Evolutionary conservation across 2,888 invertebrate species (phyloP).

Genomic region (Brenthis hecate): DNA sequence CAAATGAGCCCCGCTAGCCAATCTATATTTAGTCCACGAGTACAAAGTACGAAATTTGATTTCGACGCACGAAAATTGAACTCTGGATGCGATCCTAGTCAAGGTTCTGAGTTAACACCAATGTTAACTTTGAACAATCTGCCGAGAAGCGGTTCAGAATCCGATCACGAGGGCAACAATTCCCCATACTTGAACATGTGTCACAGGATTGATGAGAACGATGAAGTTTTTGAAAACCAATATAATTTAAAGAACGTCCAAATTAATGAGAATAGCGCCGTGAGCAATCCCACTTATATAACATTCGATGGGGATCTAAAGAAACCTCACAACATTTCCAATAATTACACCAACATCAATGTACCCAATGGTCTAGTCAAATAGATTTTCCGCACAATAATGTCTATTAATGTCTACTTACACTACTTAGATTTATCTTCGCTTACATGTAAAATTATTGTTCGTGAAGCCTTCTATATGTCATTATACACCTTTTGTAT

Average conservation of each 20-base stretch:
- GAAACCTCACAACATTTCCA: slow-evolving; percentile 63
- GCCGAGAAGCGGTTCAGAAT: slow-evolving; percentile 69
- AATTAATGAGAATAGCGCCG: slow-evolving; percentile 53
- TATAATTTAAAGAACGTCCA: slow-evolving; percentile 63
- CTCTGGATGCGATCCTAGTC: slow-evolving; percentile 50
- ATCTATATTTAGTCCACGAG: slow-evolving; percentile 82
- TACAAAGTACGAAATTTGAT: slow-evolving; percentile 71
- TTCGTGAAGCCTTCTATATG: slow-evolving; percentile 4
- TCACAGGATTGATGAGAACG: slow-evolving; percentile 65
- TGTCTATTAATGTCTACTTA: slow-evolving; percentile 31
- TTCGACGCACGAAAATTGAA: slow-evolving; percentile 73
- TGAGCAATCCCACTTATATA: slow-evolving; percentile 74
- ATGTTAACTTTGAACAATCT: slow-evolving; percentile 77
- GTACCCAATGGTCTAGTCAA: slow-evolving; percentile 76
- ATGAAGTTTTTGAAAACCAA: slow-evolving; percentile 69
- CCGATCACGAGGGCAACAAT: slow-evolving; percentile 60
- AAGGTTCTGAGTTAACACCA: slow-evolving; percentile 76
- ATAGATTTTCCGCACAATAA: slow-evolving; percentile 49
- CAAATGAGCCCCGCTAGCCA: slow-evolving; percentile 82
- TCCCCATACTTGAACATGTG: slow-evolving; percentile 64
- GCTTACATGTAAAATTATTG: slow-evolving; percentile 17
- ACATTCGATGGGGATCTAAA: slow-evolving; percentile 62
- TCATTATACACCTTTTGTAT: slow-evolving; percentile 5
- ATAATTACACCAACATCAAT: slow-evolving; percentile 61
- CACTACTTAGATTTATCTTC: slow-evolving; percentile 30